Conservation (phyloP, 2,797 vertebrate genomes). For the Morus bassanus region DNA sequence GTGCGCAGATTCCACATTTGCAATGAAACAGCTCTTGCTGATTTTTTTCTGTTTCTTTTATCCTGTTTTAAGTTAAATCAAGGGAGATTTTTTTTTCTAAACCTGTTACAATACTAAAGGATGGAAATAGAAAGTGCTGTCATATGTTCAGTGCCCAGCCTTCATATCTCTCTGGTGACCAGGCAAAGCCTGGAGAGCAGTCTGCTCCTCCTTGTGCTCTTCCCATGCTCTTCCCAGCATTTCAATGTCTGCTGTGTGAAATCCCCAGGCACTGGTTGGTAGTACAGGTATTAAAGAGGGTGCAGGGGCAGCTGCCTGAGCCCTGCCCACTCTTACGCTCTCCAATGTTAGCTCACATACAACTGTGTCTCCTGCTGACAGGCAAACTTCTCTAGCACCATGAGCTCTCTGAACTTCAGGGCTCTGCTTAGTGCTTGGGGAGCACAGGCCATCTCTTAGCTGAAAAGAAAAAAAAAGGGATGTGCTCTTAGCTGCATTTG, state of each 20-base stretch:
- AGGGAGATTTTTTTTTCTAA: neutral
- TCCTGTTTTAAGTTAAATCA: neutral
- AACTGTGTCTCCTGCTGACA: neutral
- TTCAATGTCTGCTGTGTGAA: neutral
- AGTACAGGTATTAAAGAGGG: neutral
- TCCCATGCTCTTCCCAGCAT: neutral
- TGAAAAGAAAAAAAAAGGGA: neutral
- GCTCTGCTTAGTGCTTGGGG: neutral
- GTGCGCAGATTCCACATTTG: neutral
- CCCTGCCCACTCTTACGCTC: rapidly evolving
- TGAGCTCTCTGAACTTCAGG: neutral
- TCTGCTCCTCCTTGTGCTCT: neutral
- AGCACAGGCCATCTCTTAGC: neutral
- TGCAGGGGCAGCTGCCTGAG: neutral
- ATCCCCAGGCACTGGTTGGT: neutral
- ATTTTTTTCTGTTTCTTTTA: neutral
- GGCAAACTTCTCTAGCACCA: neutral
- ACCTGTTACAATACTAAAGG: neutral
- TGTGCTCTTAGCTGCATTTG: neutral
- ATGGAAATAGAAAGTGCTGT: neutral
- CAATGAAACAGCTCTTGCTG: neutral
- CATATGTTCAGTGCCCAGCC: neutral
- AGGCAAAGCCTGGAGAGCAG: neutral
- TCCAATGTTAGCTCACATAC: rapidly evolving
- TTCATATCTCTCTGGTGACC: neutral